Evolutionary conservation across 2,888 invertebrate species (phyloP).

Genomic region (Perdita meconis): DNA sequence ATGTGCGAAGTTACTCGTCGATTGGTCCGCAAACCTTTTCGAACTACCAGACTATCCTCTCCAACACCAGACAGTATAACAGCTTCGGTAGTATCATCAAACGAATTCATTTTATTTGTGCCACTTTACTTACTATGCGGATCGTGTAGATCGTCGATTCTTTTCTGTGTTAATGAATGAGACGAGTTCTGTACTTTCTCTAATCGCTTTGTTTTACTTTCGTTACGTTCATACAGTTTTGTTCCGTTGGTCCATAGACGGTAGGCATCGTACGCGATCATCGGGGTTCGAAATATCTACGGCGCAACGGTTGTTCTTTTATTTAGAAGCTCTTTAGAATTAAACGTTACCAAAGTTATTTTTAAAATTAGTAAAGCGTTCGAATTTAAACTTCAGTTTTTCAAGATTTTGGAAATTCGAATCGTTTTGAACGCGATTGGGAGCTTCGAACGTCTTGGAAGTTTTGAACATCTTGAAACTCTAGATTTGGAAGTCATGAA

Average conservation of each 20-base stretch:
- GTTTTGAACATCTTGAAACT: no score
- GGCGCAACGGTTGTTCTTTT: no score
- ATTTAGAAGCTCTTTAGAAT: no score
- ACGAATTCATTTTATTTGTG: slow-evolving; percentile 80
- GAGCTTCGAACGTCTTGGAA: no score
- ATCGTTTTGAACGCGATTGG: no score
- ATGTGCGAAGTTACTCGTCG: slow-evolving; percentile 84
- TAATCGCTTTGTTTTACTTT: slow-evolving; percentile 55
- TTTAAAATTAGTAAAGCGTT: no score
- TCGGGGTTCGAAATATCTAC: no score
- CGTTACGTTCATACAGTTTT: slow-evolving; percentile 50
- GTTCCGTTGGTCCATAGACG: slow-evolving; percentile 55
- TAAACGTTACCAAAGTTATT: no score
- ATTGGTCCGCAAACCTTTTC: slow-evolving; percentile 84
- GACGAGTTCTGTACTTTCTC: slow-evolving; percentile 52
- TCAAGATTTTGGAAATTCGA: no score
- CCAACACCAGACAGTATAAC: slow-evolving; percentile 95
- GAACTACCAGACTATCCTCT: slow-evolving; percentile 83
- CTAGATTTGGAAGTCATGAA: no score
- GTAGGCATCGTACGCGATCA: no score
- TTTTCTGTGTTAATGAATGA: slow-evolving; percentile 67
- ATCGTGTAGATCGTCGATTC: slow-evolving; percentile 56
- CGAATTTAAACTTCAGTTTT: no score
- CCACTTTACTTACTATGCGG: slow-evolving; percentile 47
- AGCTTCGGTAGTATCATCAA: slow-evolving; percentile 97